Base-by-base conservation (phyloP, 2,888 invertebrate species). In the Leptinotarsa tumamoca region DNA sequence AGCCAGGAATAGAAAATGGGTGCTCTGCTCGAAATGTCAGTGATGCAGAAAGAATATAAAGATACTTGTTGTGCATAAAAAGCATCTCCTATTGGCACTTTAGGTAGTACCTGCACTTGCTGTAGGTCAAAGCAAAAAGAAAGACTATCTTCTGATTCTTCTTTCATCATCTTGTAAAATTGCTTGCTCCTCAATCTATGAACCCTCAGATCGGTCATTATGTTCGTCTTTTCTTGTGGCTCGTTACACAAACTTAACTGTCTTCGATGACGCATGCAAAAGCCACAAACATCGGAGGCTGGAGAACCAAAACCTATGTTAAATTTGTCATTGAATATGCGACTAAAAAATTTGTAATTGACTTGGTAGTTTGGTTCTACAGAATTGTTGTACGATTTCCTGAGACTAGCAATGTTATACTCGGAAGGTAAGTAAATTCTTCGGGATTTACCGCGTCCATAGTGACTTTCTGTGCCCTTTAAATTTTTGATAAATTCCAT, bases 1-100 rank as follows among this genome's bases (percentile, higher is more conserved):
- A 43, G 51, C 49, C 58, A 70, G 33, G 70, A 52, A 18, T 70
- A 56, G 43, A 70, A 70, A 58, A 70, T 58, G n/a, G 58, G 43
- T 49, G 27, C 15, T 54, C 17, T 21, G 14, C 54, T 69, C 23
- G 33, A 51, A 33, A 69, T 54, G 51, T 51, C 68, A 51, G 52
- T 33, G n/a, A 69, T 54, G 54, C 69, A 21, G 33, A 69, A 69
- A 18, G 50, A 23, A 54, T 69, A 69, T 50, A 33, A 54, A 69
- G 21, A 17, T 7, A 21, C 3, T 27, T 69, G 69, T 14, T 49
- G 17, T 68, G 50, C 17, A 50, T 68, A 68, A 68, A 49, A 68
- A 50, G 68, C 52, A n/a, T 50, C 58, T 58, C 13, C 51, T 23
- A 51, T 50, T n/a, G 18, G 21, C 50, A 52, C 23, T 68, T 50